Evolutionary conservation across 2,113 vertebrate genomes (phyloP), one percentile per base, ranked within the genome.

Genomic region (Cyprinodon tularosa): DNA sequence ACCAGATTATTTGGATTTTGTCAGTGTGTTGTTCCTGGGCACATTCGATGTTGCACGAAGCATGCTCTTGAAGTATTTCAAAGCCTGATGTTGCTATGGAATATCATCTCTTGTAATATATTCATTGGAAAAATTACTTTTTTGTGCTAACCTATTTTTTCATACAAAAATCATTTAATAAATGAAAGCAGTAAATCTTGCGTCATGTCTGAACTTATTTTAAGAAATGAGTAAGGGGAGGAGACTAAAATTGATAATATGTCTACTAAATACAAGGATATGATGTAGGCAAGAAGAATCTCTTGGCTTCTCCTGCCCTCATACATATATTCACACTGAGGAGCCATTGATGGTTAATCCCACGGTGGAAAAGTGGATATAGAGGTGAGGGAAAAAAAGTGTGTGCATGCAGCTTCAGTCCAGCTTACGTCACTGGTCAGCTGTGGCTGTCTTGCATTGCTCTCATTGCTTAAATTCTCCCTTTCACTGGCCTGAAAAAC

Each of bases 381-480:
- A 89, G 29, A 29, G 80, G 82, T 88, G 71, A 68, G 70, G 22
- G 68, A 82, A 73, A 74, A 65, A 71, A 71, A 60, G 77, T 81
- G 65, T 67, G 69, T 78, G 67, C 62, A n/a, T 13, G 39, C 61
- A 74, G 72, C 36, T 75, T 65, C 20, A 36, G 73, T 14, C n/a
- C 40, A 4, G 47, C 57, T 87, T 71, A 89, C 82, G 83, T 90
- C 86, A 89, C 86, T 83, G 88, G 88, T 92, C 88, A 92, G 87
- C 77, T 90, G 89, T 57, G 79, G 77, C 71, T 81, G 76, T 80
- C 68, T 76, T 65, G 64, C 84, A 83, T 77, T 82, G 65, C 73
- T 82, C 77, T 71, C 39, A 47, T 72, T 64, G 78, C 82, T 86
- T 65, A 77, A 76, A 88, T 85, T 83, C 85, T 74, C 84, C 79